A percentile compares a stretch with the other conserved stretches of the same genome.
Evolutionary conservation across 2,888 invertebrate genomes (phyloP).

Genomic region (Drosophila austrosaltans): DNA sequence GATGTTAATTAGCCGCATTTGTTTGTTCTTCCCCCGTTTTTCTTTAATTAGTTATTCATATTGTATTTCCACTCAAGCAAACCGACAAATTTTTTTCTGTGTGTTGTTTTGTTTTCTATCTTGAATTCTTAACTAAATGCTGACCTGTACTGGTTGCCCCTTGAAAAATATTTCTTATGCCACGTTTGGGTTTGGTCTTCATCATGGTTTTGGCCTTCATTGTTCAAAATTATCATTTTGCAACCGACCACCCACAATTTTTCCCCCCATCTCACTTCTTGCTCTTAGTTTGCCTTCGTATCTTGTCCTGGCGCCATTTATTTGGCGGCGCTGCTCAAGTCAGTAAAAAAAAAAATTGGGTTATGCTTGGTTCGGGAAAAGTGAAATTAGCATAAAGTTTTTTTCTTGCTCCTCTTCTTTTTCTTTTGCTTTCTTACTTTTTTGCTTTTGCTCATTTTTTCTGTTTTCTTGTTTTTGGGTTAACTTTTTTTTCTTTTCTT

Average conservation of each 20-base stretch:
- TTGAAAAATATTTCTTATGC: constrained; percentile 32
- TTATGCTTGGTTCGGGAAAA: constrained; percentile 73
- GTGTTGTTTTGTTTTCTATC: constrained; percentile 27
- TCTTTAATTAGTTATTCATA: constrained; percentile 72
- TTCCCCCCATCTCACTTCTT: constrained; percentile 2
- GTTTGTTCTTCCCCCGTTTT: constrained; percentile 42
- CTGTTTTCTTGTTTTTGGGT: constrained; percentile 20
- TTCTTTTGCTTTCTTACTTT: constrained; percentile 36
- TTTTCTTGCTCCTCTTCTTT: constrained; percentile 17
- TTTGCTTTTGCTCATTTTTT: constrained; percentile 45
- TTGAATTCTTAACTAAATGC: constrained; percentile 35
- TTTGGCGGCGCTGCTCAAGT: constrained; percentile 47
- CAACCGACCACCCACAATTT: constrained; percentile 8
- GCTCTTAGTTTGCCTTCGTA: constrained; percentile 9
- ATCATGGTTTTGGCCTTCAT: constrained; percentile 49
- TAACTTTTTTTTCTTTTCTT: constrained; percentile 20
- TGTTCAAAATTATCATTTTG: constrained; percentile 59
- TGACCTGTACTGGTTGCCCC: constrained; percentile 20
- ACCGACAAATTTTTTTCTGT: constrained; percentile 19
- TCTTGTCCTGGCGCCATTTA: constrained; percentile 64
- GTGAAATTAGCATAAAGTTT: constrained; percentile 76
- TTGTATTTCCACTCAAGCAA: constrained; percentile 43
- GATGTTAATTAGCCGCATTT: constrained; percentile 70
- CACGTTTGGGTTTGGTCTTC: constrained; percentile 23
- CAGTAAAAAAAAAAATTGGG: constrained; percentile 58